Evolutionary conservation across 1,140 invertebrate species (phyloP), one percentile per base, ranked within the genome.

Genomic region (Thrips palmi): DNA sequence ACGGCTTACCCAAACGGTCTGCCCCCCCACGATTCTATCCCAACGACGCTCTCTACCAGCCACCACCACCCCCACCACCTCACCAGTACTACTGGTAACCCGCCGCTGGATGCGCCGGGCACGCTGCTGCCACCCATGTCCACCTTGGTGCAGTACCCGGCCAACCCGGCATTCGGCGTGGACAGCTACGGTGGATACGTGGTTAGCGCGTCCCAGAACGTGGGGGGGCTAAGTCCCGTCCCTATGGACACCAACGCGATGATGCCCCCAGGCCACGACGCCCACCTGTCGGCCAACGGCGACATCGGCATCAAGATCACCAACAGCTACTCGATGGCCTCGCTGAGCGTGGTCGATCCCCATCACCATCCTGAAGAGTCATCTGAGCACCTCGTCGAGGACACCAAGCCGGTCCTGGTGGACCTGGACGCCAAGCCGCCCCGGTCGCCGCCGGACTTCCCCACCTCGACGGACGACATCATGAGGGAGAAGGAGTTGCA

Each of bases 1-100:
- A 56, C 56, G 65, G 65, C 58, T 60, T 74, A 77, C 74, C 74
- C 74, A 77, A 77, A 77, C 74, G 74, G 59, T 64, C 70, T 69
- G 69, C 70, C 74, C 75, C 74, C 74, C 74, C 73, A 77, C 74
- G 73, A 75, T 77, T 74, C 68, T 72, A 69, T 67, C 71, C n/a
- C n/a, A n/a, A n/a, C n/a, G n/a, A n/a, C n/a, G n/a, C n/a, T 73
- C 59, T 71, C 64, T 51, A 39, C 43, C 34, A 40, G 43, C 39
- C 64, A 64, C 58, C 63, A 62, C 60, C 60, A 63, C 49, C n/a
- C n/a, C n/a, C n/a, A n/a, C n/a, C n/a, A n/a, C n/a, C n/a, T n/a
- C n/a, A n/a, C n/a, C 69, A 73, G 56, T 74, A 71, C 65, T 76
- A 74, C 66, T 76, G 73, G 72, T 71, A 71, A 71, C 57, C 52